These are phyloP conservation scores for Artemia sinica DNA, from an alignment of 2,888 invertebrate genomes.

Conservation along the genomic window DNA sequence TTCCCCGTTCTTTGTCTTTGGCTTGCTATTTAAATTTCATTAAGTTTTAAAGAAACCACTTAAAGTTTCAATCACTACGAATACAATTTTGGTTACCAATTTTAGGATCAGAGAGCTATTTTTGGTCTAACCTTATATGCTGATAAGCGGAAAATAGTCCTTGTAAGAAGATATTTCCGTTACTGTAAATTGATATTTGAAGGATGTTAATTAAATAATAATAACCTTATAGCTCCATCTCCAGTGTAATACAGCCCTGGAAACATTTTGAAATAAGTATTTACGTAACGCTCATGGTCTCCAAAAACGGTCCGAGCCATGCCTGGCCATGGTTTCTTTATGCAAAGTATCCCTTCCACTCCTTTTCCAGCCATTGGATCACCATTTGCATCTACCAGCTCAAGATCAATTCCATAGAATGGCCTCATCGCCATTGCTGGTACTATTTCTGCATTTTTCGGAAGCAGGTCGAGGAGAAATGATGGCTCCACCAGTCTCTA, in stretches of 20 bases:
- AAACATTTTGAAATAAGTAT: conserved; percentile 86
- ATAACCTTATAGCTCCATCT: conserved; percentile 46
- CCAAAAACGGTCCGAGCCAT: conserved; percentile 88
- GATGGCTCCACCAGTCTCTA: conserved; percentile 77
- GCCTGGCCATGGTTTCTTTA: conserved; percentile 90
- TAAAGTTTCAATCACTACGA: too few relatives aligned
- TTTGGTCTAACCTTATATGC: too few relatives aligned
- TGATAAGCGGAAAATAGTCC: too few relatives aligned
- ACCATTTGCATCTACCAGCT: conserved; percentile 70
- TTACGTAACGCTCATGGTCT: conserved; percentile 73
- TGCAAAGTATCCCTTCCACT: conserved; percentile 80
- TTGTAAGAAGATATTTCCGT: too few relatives aligned
- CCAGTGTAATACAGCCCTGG: conserved; percentile 95
- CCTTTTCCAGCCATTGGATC: conserved; percentile 65
- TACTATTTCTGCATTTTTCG: not conserved
- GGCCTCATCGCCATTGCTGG: conserved; percentile 49
- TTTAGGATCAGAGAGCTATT: too few relatives aligned
- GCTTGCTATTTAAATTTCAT: too few relatives aligned
- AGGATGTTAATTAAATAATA: not conserved
- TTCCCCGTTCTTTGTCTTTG: too few relatives aligned
- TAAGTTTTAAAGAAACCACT: too few relatives aligned
- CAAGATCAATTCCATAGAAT: conserved; percentile 89
- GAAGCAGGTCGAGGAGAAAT: conserved; percentile 50
- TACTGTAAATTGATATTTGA: not conserved
- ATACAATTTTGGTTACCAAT: too few relatives aligned